These are phyloP conservation scores for Heliconius eleuchia DNA, from an alignment of 1,140 invertebrate genomes.

Conservation along the genomic window DNA sequence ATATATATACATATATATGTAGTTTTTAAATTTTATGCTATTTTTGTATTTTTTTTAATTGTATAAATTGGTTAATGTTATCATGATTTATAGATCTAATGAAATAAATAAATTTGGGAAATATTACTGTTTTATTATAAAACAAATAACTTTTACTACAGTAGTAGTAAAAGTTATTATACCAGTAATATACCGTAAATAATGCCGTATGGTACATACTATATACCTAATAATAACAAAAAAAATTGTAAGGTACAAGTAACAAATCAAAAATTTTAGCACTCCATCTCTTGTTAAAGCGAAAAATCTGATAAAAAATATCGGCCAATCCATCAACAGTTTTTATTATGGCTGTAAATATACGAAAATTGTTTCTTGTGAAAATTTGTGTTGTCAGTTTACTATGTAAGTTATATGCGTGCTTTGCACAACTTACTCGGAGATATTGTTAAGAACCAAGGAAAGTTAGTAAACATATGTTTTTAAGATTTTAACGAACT, in stretches of 20 bases:
- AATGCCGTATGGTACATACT: too few relatives aligned
- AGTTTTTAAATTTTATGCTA: too few relatives aligned
- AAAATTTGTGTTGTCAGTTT: slow-evolving; percentile 21
- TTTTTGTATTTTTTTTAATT: too few relatives aligned
- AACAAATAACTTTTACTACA: too few relatives aligned
- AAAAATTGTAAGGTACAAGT: not conserved
- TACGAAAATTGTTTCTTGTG: slow-evolving; percentile 54
- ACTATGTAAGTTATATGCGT: slow-evolving; percentile 26
- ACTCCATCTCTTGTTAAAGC: slow-evolving; percentile 16
- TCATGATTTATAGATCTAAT: too few relatives aligned
- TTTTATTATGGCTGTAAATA: slow-evolving; percentile 60
- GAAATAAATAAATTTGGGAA: too few relatives aligned
- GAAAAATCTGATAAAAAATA: slow-evolving; percentile 45
- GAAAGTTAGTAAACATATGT: not conserved
- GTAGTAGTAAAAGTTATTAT: too few relatives aligned
- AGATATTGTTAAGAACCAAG: not conserved
- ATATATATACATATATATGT: too few relatives aligned
- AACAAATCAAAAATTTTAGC: slow-evolving; percentile 3
- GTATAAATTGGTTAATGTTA: too few relatives aligned
- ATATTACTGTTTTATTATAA: too few relatives aligned
- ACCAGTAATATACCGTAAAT: too few relatives aligned
- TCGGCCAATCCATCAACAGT: slow-evolving; percentile 56
- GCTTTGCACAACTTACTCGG: not conserved
- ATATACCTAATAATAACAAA: not conserved
- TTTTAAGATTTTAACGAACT: not conserved